A percentile compares a stretch with the other conserved stretches of the same genome.
phyloP scores from a whole-genome alignment of 2,888 invertebrate species.

The Neuroscelio doddi region DNA sequence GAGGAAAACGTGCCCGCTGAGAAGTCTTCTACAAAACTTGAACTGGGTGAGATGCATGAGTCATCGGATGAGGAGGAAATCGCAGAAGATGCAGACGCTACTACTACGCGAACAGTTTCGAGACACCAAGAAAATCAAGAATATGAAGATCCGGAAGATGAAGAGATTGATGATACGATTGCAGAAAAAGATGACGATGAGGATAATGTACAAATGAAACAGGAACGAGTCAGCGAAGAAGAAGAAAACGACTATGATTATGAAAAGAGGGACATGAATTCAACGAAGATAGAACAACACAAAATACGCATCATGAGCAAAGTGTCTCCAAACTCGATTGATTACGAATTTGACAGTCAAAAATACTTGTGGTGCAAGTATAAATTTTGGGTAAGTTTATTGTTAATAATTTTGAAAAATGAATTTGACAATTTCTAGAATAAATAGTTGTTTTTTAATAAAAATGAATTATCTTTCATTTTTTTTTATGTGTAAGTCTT shows the following conservation, averaged over 20 bases:
- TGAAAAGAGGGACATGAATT: slow-evolving; percentile 51
- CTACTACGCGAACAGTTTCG: slow-evolving; percentile 59
- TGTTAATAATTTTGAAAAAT: slow-evolving; percentile 1
- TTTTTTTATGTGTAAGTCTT: too few species aligned
- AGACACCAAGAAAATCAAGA: slow-evolving; percentile 73
- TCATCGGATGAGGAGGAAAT: slow-evolving; percentile 82
- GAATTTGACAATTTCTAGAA: too few species aligned
- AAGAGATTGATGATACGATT: slow-evolving; percentile 70
- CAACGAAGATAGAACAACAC: slow-evolving; percentile 51
- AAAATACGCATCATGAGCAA: slow-evolving; percentile 69
- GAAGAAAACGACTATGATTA: slow-evolving; percentile 69
- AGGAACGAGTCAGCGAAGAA: slow-evolving; percentile 56
- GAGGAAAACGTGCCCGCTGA: too few species aligned
- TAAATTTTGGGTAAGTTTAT: slow-evolving; percentile 78
- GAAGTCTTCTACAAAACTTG: slow-evolving; percentile 10
- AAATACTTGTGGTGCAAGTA: slow-evolving; percentile 89
- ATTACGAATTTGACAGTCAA: slow-evolving; percentile 85
- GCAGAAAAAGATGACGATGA: slow-evolving; percentile 60
- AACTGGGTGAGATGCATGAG: slow-evolving; percentile 68
- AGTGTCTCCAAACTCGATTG: slow-evolving; percentile 72
- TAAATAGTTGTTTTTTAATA: too few species aligned
- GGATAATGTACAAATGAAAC: slow-evolving; percentile 70
- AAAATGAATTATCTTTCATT: too few species aligned
- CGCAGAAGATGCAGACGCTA: slow-evolving; percentile 74
- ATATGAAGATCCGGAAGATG: slow-evolving; percentile 74